phyloP scores from a whole-genome alignment of 1,140 invertebrate genomes.

The Medauroidea extradentata region DNA sequence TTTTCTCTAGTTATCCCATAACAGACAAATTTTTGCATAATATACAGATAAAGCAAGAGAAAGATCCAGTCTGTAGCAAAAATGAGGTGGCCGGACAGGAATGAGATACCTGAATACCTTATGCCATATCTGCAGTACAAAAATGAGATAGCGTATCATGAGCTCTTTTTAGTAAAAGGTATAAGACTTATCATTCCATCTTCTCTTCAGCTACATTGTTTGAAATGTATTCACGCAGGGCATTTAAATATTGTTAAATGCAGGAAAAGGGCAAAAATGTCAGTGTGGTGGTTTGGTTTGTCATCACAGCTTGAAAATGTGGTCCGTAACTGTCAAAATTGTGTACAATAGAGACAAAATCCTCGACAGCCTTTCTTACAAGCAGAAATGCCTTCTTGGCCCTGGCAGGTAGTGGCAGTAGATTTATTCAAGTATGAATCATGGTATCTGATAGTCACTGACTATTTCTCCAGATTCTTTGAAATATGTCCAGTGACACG shows the following conservation, averaged over 20 bases:
- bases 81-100: slow-evolving; percentile 18
- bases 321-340: slow-evolving; percentile 26
- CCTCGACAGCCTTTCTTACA: slow-evolving; percentile 20
- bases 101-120: slow-evolving; percentile 9
- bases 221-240: slow-evolving; percentile 26
- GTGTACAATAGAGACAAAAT: slow-evolving; percentile 19
- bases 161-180: slow-evolving; percentile 21
- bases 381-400: slow-evolving; percentile 18
- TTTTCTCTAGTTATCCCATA: slow-evolving; percentile 13
- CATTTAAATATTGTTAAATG: slow-evolving; percentile 22
- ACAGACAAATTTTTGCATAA: slow-evolving; percentile 11
- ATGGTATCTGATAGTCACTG: slow-evolving; percentile 27
- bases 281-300: slow-evolving; percentile 27
- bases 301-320: slow-evolving; percentile 24
- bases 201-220: slow-evolving; percentile 20
- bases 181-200: slow-evolving; percentile 24
- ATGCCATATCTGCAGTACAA: slow-evolving; percentile 18
- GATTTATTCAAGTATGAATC: not conserved
- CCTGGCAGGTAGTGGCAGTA: slow-evolving; percentile 13
- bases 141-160: slow-evolving; percentile 15
- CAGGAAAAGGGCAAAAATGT: no score
- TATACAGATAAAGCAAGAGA: no score
- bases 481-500: slow-evolving; percentile 22
- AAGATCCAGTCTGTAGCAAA: no score
- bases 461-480: slow-evolving; percentile 31